Percentiles rank a stretch among this genome's conserved stretches.
phyloP scores from a whole-genome alignment of 2,888 invertebrate species.

The Dryocosmus kuriphilus region DNA sequence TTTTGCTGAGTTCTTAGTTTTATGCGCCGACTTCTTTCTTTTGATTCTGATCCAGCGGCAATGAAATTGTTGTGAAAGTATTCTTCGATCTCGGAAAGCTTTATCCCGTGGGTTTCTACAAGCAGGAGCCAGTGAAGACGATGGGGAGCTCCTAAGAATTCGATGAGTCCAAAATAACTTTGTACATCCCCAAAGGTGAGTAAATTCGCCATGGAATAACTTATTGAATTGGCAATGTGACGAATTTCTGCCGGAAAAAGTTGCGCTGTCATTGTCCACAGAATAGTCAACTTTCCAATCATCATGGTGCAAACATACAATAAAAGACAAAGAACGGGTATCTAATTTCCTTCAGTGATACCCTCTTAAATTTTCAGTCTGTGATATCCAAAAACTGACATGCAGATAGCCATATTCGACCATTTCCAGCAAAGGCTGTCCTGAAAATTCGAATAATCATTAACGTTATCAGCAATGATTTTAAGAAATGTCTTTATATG shows the following conservation, averaged over 20 bases:
- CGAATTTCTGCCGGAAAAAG: conserved; percentile 82
- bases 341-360: conserved; percentile 70
- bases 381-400: conserved; percentile 81
- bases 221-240: conserved; percentile 81
- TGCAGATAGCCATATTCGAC: conserved; percentile 81
- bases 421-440: too few species aligned
- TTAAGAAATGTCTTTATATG: too few species aligned
- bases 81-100: conserved; percentile 77
- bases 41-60: conserved; percentile 68
- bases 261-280: conserved; percentile 84
- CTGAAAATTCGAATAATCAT: too few species aligned
- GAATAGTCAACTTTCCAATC: conserved; percentile 81
- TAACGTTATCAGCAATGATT: too few species aligned
- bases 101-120: conserved; percentile 79
- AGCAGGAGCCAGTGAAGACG: conserved; percentile 79
- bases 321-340: conserved; percentile 79
- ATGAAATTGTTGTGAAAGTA: conserved; percentile 77
- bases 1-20: conserved; percentile 60
- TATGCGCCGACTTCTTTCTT: conserved; percentile 61
- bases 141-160: conserved; percentile 76
- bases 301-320: conserved; percentile 82
- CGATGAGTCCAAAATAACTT: conserved; percentile 75
- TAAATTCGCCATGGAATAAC: conserved; percentile 80
- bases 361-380: conserved; percentile 77
- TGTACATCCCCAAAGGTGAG: conserved; percentile 81